phyloP scores from a whole-genome alignment of 2,113 vertebrate genomes.

The Takifugu bimaculatus region DNA sequence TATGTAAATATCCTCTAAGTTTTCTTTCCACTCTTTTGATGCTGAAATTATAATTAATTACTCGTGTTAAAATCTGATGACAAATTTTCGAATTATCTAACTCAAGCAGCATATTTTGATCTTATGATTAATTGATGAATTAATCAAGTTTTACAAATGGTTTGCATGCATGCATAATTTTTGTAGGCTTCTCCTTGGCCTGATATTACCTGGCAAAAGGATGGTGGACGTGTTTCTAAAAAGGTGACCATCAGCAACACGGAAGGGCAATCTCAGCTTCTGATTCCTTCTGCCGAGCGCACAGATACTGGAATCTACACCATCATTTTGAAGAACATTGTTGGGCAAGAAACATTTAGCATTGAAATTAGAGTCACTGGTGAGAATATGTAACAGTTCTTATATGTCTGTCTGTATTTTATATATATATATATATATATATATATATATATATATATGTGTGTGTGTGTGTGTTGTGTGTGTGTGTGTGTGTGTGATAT shows the following conservation, averaged over 20 bases:
- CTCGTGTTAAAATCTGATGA: no score
- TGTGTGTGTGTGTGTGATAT: no score
- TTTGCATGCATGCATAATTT: background rate
- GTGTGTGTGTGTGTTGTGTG: no score
- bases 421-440: no score
- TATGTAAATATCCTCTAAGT: background rate
- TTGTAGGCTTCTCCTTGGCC: slow-evolving; percentile 81
- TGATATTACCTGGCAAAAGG: slow-evolving; percentile 85
- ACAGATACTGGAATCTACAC: slow-evolving; percentile 81
- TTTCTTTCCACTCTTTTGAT: background rate
- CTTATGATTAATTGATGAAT: background rate
- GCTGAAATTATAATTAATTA: background rate
- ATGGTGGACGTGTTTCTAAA: slow-evolving; percentile 75
- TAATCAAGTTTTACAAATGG: background rate
- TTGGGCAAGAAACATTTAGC: slow-evolving; percentile 76
- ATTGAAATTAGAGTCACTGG: slow-evolving; percentile 85
- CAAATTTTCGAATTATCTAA: no score
- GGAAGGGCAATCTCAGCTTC: slow-evolving; percentile 77
- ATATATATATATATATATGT: no score
- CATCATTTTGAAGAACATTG: slow-evolving; percentile 71
- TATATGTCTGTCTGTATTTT: background rate
- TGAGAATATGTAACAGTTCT: slow-evolving; percentile 47
- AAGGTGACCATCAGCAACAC: slow-evolving; percentile 71
- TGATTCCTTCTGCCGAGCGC: slow-evolving; percentile 78
- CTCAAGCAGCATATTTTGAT: no score